Evolutionary conservation across 2,113 vertebrate genomes (phyloP).

Genomic region (Scolopax mira): DNA sequence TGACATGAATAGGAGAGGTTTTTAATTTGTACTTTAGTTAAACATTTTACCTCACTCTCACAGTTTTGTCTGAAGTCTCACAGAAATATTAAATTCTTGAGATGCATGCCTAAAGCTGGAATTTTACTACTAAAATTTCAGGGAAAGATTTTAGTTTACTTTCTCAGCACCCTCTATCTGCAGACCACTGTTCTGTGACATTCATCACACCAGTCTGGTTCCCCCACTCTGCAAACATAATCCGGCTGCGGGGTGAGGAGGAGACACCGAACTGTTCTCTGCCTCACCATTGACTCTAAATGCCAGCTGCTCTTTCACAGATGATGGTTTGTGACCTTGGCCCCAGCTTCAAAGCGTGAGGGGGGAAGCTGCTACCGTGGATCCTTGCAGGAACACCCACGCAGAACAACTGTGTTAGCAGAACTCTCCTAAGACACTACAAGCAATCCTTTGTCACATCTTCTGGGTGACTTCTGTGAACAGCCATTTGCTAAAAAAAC

Average conservation of each 20-base stretch:
- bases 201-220: not conserved
- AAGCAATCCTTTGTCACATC: not conserved
- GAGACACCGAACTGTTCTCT: not conserved
- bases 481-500: not conserved
- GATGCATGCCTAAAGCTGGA: not conserved
- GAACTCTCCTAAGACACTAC: not conserved
- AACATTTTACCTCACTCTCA: not conserved
- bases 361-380: not conserved
- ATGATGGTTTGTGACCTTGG: constrained; percentile 4
- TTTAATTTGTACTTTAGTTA: not conserved
- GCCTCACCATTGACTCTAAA: not conserved
- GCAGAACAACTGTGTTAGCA: not conserved
- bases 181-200: not conserved
- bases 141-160: not conserved
- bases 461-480: not conserved
- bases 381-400: not conserved
- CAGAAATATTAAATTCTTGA: not conserved
- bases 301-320: not conserved
- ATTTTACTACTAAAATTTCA: not conserved
- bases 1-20: not conserved
- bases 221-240: not conserved
- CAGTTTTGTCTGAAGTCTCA: not conserved
- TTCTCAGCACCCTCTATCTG: not conserved
- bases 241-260: not conserved
- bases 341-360: not conserved